phyloP scores from a whole-genome alignment of 2,888 invertebrate species.

The Teinopalpus imperialis region DNA sequence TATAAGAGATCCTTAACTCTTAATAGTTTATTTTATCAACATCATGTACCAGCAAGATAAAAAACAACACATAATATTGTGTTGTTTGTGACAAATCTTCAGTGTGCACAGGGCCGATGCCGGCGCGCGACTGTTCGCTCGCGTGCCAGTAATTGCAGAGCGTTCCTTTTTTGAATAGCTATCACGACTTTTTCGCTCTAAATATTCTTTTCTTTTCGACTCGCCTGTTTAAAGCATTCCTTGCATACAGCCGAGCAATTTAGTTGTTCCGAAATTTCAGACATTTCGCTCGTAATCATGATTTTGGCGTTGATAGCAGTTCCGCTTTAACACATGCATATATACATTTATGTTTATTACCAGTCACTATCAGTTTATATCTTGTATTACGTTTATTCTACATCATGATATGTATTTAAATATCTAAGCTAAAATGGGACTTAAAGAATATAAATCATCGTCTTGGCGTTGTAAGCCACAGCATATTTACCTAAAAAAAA shows the following conservation, averaged over 20 bases:
- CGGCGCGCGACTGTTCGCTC: conserved; percentile 77
- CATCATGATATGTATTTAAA: no score
- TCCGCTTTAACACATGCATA: conserved; percentile 4
- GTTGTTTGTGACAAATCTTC: no score
- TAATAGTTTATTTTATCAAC: no score
- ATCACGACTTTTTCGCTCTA: conserved; percentile 81
- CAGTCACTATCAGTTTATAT: no score
- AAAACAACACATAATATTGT: no score
- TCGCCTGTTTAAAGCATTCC: conserved; percentile 63
- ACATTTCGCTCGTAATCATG: conserved; percentile 50
- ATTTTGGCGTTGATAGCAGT: conserved; percentile 13
- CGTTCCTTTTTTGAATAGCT: conserved; percentile 79
- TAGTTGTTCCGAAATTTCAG: conserved; percentile 67
- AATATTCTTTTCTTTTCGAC: conserved; percentile 59
- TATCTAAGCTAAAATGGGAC: no score
- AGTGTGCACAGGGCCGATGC: conserved; percentile 52
- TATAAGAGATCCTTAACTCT: no score
- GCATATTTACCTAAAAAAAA: no score
- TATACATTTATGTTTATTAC: neutral
- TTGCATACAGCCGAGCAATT: conserved; percentile 70
- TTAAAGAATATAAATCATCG: no score
- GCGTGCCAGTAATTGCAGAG: conserved; percentile 78
- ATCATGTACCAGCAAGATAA: no score
- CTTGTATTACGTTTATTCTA: no score
- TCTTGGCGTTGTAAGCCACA: no score